Evolutionary conservation across 2,888 invertebrate genomes (phyloP).

Genomic region (Leptopilina myrica): DNA sequence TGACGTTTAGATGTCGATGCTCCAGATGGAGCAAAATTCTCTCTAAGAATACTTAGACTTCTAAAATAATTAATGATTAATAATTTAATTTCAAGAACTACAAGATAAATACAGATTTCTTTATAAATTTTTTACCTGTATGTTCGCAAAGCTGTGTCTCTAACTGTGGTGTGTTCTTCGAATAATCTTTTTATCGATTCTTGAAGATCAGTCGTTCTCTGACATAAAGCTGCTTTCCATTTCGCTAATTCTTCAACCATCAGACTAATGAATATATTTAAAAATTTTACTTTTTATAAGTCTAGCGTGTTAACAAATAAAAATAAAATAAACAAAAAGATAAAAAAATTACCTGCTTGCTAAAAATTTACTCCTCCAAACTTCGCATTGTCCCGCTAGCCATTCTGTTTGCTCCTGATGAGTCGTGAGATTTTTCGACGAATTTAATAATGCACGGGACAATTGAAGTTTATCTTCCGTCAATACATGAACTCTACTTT

Average conservation of each 20-base stretch:
- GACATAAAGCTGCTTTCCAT: conserved; percentile 88
- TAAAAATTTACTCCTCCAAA: conserved; percentile 97
- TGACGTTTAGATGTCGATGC: conserved; percentile 75
- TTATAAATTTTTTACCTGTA: conserved; percentile 78
- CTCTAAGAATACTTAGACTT: conserved; percentile 76
- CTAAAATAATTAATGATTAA: conserved; percentile 60
- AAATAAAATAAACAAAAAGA: background rate
- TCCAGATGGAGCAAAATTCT: conserved; percentile 79
- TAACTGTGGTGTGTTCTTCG: conserved; percentile 83
- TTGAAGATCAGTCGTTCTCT: conserved; percentile 84
- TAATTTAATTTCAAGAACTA: too few relatives aligned
- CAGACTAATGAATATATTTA: conserved; percentile 80
- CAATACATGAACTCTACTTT: conserved; percentile 91
- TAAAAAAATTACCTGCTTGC: conserved; percentile 87
- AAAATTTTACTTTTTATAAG: conserved; percentile 4
- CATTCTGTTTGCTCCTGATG: conserved; percentile 96
- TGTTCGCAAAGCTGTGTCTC: conserved; percentile 82
- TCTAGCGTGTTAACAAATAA: background rate
- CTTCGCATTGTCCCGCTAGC: conserved; percentile 95
- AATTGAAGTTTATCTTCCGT: conserved; percentile 95
- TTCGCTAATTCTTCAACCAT: conserved; percentile 95
- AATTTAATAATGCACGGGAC: conserved; percentile 89
- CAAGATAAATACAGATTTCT: too few relatives aligned
- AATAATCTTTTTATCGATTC: conserved; percentile 83
- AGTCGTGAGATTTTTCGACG: conserved; percentile 89